A percentile compares a stretch with the other conserved stretches of the same genome.
Evolutionary conservation across 2,113 vertebrate species (phyloP).

Genomic region (Leiothrix lutea): DNA sequence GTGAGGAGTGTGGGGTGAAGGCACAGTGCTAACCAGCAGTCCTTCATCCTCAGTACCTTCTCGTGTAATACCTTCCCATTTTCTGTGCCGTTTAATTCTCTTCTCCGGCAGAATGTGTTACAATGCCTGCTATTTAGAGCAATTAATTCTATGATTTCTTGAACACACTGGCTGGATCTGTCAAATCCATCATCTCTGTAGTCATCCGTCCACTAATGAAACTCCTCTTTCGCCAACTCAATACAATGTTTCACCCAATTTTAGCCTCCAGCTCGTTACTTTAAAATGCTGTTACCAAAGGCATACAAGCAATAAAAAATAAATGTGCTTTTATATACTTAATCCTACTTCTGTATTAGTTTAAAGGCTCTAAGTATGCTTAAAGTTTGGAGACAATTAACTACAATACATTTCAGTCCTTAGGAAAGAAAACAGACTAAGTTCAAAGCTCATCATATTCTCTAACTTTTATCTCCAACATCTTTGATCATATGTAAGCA

Average conservation of each 20-base stretch:
- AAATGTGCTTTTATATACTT: not conserved
- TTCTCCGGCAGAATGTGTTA: not conserved
- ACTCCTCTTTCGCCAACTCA: not conserved
- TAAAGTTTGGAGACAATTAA: not conserved
- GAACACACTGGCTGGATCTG: not conserved
- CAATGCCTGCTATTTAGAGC: not conserved
- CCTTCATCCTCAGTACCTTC: not conserved
- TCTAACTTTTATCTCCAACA: not conserved
- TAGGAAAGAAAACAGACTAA: not conserved
- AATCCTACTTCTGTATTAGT: not conserved
- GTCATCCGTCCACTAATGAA: not conserved
- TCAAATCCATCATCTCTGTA: not conserved
- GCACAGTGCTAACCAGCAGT: fast-evolving
- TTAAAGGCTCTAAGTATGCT: not conserved
- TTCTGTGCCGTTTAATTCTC: not conserved
- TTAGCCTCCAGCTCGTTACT: not conserved
- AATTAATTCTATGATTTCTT: not conserved
- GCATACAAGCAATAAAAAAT: not conserved
- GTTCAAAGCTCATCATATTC: not conserved
- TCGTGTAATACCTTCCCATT: not conserved
- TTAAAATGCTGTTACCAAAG: not conserved
- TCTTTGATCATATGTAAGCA: not conserved
- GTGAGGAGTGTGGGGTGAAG: not conserved
- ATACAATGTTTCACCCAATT: not conserved
- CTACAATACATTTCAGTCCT: not conserved